Evolutionary conservation across 1,140 invertebrate species (phyloP), one percentile per base, ranked within the genome.

Genomic region (Rhopalosiphum maidis): DNA sequence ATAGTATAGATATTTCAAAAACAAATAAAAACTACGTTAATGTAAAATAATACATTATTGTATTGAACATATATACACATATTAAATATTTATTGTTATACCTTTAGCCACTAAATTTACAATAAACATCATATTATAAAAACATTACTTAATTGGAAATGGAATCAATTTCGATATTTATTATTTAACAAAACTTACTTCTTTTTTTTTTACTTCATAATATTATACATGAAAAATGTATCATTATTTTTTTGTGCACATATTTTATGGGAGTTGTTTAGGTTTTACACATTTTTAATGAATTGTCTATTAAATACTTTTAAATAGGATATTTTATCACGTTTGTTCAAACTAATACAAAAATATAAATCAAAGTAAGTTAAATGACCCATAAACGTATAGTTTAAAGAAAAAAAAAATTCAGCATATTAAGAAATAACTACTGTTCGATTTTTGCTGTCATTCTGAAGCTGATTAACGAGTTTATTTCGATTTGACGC

Each of bases 381-480:
- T 48, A 23, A 91, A 91, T 37, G 68, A 37, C 8, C n/a, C 35
- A 82, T 83, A 82, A 82, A 82, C 55, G 21, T 82, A 82, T 82
- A 18, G 15, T 46, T 30, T 77, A 82, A 68, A 68, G 18, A 83
- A 35, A 48, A 9, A 9, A 82, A 48, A 82, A 83, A 46, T 48
- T 35, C 23, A 37, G 11, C 21, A 91, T 35, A 91, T 25, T 51
- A 51, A 37, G 15, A 91, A 83, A 83, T 48, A 48, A 77, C 15
- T 68, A 91, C 60, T 37, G 1, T 83, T 91, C 68, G n/a, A 91
- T 83, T 82, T 91, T 91, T 51, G 8, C 68, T 91, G 90, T 91
- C 90, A 91, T 9, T 82, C 22, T 91, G 41, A 11, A 43, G 37
- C 43, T 91, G 90, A 91, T 91, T 91, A 48, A 91, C 77, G 90